Percentiles rank a stretch among this genome's conserved stretches.
phyloP scores from a whole-genome alignment of 1,140 invertebrate species.

The Delia radicum region DNA sequence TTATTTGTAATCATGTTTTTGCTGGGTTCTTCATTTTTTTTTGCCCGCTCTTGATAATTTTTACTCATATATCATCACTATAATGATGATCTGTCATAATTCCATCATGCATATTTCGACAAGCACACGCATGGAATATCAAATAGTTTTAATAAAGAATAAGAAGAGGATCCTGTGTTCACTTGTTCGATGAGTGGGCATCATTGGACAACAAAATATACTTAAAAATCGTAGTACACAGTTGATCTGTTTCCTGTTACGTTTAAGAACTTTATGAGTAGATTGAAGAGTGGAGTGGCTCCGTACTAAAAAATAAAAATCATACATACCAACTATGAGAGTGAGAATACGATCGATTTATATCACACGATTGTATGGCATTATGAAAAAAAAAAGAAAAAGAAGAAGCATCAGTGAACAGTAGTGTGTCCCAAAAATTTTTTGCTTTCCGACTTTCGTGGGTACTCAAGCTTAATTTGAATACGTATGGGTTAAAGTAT shows the following conservation, averaged over 20 bases:
- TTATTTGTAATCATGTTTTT: not conserved
- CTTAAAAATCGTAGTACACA: not conserved
- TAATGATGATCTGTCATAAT: constrained; percentile 32
- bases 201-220: not conserved
- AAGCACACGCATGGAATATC: constrained; percentile 27
- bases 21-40: not conserved
- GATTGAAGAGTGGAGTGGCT: not conserved
- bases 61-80: constrained; percentile 28
- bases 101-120: constrained; percentile 31
- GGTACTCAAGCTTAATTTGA: not conserved
- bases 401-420: too few species aligned
- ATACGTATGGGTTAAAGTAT: not conserved
- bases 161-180: not conserved
- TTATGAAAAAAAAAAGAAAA: not conserved
- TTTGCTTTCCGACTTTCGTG: too few species aligned
- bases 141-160: not conserved
- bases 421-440: too few species aligned
- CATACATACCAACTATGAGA: constrained; percentile 10
- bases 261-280: not conserved
- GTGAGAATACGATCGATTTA: constrained; percentile 23
- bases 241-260: constrained; percentile 23
- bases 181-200: not conserved
- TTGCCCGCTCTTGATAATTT: not conserved
- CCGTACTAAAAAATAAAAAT: too few species aligned
- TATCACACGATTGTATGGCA: constrained; percentile 14